phyloP scores from a whole-genome alignment of 2,888 invertebrate species.

The Lithosia quadra region DNA sequence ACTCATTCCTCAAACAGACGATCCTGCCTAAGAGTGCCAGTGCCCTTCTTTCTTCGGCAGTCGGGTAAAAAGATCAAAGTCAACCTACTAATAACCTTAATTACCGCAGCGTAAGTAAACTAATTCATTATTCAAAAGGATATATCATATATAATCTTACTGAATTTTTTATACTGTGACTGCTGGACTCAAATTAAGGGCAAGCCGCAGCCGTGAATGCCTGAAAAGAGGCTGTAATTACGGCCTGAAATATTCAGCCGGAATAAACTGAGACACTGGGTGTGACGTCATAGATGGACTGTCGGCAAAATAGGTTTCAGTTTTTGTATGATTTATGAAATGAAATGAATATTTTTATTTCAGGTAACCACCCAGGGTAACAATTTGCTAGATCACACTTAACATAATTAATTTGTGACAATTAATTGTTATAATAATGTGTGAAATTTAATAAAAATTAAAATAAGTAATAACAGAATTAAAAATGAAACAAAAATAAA shows the following conservation, averaged over 20 bases:
- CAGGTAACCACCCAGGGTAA: too few species aligned
- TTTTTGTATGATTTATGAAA: neutral
- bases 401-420: too few species aligned
- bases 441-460: too few species aligned
- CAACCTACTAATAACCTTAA: constrained; percentile 7
- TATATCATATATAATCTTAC: constrained; percentile 22
- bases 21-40: neutral
- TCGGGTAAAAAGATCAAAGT: neutral
- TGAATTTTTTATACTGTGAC: constrained; percentile 40
- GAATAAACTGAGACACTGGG: constrained; percentile 66
- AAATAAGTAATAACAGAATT: too few species aligned
- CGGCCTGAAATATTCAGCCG: constrained; percentile 77
- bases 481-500: too few species aligned
- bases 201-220: constrained; percentile 57
- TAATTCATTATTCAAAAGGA: constrained; percentile 3
- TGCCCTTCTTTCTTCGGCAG: too few species aligned
- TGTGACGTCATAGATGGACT: constrained; percentile 66
- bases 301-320: constrained; percentile 50
- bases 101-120: neutral
- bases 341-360: too few species aligned
- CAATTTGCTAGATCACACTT: too few species aligned
- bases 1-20: neutral
- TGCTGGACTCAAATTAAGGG: constrained; percentile 63
- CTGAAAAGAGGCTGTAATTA: constrained; percentile 79
- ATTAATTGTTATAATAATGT: too few species aligned